Base-by-base conservation (phyloP, 2,113 vertebrate genomes). In the Eptesicus fuscus region DNA sequence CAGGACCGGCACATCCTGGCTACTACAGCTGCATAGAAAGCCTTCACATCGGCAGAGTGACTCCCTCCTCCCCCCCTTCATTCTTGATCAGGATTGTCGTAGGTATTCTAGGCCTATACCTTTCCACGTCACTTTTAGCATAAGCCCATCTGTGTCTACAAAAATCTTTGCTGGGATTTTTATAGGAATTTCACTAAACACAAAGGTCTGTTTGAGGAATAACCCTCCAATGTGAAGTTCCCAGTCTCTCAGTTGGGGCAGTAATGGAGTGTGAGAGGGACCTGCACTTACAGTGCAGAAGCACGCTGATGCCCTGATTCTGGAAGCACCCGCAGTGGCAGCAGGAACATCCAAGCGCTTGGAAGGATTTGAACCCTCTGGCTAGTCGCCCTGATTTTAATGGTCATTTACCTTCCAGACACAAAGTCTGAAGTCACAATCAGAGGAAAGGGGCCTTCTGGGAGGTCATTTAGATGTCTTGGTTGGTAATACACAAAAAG, bases 1-100 rank as follows among this genome's bases (percentile, higher is more conserved):
- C 18, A 30, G 28, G 30, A 4, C 56, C 56, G 4, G 4, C 23
- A 1, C 4, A 2, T 1, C 28, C 40, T 12, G 47, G 14, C 12
- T 18, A 2, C 51, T 49, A 18, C 8, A 3, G 51, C 83, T 22
- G 13, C 42, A 35, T 3, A 3, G 9, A 17, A n/a, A 23, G 69
- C 20, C 56, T 22, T 12, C 16, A 4, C 1, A 2, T 40, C 4
- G 8, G 17, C 23, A 17, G 8, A 35, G 12, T 2, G 9, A 65
- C 20, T 49, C 67, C 16, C 35, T 17, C 7, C 20, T 49, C 67
- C 16, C 35, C 23, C 7, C 9, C 23, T 4, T 49, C 32, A 30
- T 6, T 59, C 40, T 20, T 20, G 8, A 11, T 91, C 49, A 28
- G 1, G 49, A 63, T 20, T 59, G 9, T 73, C 7, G 40, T 13